phyloP scores from a whole-genome alignment of 2,888 invertebrate genomes.

The Clepsis dumicolana region DNA sequence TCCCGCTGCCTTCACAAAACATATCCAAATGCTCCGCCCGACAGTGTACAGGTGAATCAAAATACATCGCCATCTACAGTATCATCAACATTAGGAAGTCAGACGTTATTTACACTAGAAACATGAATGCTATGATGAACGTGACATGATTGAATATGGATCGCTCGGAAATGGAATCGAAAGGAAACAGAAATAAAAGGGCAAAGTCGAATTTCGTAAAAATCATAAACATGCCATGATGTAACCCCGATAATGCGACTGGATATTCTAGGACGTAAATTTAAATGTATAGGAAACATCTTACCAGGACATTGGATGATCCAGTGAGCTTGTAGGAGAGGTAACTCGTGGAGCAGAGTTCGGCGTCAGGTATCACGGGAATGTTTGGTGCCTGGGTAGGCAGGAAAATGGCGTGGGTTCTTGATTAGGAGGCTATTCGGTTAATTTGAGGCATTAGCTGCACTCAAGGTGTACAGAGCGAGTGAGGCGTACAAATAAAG shows the following conservation, averaged over 20 bases:
- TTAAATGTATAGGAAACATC: conserved; percentile 81
- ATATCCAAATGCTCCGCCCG: conserved; percentile 16
- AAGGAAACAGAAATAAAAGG: conserved; percentile 50
- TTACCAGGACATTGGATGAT: conserved; percentile 84
- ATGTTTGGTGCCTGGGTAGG: conserved; percentile 76
- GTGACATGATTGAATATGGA: conserved; percentile 50
- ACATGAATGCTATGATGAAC: conserved; percentile 38
- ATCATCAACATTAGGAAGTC: conserved; percentile 15
- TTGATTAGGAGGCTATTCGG: conserved; percentile 74
- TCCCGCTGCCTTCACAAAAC: not conserved
- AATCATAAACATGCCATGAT: conserved; percentile 42
- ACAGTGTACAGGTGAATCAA: conserved; percentile 35
- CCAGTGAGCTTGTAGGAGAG: conserved; percentile 82
- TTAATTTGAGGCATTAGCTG: conserved; percentile 64
- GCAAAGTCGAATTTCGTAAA: conserved; percentile 28
- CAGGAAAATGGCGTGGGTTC: conserved; percentile 83
- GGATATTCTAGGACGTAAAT: conserved; percentile 77
- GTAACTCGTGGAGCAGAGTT: conserved; percentile 79
- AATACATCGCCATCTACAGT: conserved; percentile 32
- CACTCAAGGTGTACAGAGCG: conserved; percentile 46
- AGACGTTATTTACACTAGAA: conserved; percentile 27
- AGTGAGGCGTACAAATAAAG: conserved; percentile 52
- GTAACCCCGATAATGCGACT: conserved; percentile 48
- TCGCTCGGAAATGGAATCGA: conserved; percentile 60
- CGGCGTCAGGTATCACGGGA: conserved; percentile 82